A percentile compares a stretch with the other conserved stretches of the same genome.
phyloP scores from a whole-genome alignment of 2,113 vertebrate species.

The Ceuthmochares aereus region DNA sequence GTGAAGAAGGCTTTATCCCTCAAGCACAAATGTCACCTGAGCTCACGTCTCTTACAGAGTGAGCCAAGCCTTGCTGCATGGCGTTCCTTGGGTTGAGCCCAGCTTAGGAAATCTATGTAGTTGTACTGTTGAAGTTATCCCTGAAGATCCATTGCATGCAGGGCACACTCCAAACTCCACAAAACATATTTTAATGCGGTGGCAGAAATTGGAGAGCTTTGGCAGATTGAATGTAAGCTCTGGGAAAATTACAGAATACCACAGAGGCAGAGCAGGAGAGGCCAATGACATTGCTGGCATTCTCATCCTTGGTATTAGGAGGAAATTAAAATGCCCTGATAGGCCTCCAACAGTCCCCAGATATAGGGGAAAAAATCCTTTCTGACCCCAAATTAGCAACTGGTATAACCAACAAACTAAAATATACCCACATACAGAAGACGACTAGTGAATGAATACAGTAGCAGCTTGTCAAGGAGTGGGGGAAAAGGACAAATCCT shows the following conservation, averaged over 20 bases:
- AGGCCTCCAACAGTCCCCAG: neutral
- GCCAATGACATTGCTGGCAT: neutral
- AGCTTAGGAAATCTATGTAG: neutral
- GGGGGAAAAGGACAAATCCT: neutral
- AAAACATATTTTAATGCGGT: neutral
- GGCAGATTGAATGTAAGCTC: neutral
- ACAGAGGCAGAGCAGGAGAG: neutral
- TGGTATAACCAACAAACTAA: neutral
- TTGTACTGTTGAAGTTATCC: neutral
- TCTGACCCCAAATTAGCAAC: neutral
- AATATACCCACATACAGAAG: neutral
- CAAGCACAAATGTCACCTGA: neutral
- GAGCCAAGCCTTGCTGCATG: neutral
- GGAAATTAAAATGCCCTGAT: neutral
- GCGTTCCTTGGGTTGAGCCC: neutral
- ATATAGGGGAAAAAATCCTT: neutral
- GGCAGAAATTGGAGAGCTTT: neutral
- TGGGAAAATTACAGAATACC: neutral
- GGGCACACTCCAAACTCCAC: neutral
- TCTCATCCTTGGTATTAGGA: neutral
- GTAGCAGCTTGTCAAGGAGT: neutral
- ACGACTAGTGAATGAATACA: neutral
- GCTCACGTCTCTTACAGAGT: neutral
- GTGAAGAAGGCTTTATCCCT: neutral
- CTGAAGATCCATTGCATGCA: neutral